Evolutionary conservation across 2,113 vertebrate species (phyloP).

Genomic region (Myrmecobius fasciatus): DNA sequence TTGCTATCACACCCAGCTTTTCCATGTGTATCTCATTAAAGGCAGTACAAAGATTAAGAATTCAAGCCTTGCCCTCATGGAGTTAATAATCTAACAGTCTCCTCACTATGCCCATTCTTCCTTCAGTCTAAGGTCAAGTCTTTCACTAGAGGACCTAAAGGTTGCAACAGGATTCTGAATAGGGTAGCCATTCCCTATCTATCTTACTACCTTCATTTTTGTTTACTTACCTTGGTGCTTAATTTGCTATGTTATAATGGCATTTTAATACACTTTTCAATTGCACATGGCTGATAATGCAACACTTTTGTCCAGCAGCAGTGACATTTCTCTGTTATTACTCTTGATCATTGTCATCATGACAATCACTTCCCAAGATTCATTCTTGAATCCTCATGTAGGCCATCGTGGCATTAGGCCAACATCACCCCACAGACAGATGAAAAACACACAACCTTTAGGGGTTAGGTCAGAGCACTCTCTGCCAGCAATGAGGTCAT

Average conservation of each 20-base stretch:
- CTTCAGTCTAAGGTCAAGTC: not conserved
- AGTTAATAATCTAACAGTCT: not conserved
- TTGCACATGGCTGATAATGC: slow-evolving; percentile 76
- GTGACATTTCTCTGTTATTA: slow-evolving; percentile 77
- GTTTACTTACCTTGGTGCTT: slow-evolving; percentile 82
- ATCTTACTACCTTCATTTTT: slow-evolving; percentile 82
- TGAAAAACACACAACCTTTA: not conserved
- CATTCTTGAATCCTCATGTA: slow-evolving; percentile 47
- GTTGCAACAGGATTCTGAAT: slow-evolving; percentile 43
- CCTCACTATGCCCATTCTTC: not conserved
- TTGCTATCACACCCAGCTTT: not conserved
- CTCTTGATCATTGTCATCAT: slow-evolving; percentile 59
- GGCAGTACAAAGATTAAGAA: not conserved
- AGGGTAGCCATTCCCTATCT: slow-evolving; percentile 65
- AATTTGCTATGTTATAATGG: slow-evolving; percentile 84
- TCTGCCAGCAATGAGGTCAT: not conserved
- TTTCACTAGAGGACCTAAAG: not conserved
- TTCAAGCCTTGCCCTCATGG: not conserved
- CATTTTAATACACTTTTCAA: slow-evolving; percentile 83
- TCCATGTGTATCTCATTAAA: not conserved
- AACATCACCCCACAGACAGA: not conserved
- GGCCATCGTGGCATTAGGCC: not conserved
- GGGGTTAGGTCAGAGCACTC: not conserved
- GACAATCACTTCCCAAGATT: slow-evolving; percentile 23
- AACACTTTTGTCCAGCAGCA: slow-evolving; percentile 65